Evolutionary conservation across 2,888 invertebrate species (phyloP).

Genomic region (Trachelus tabidus): DNA sequence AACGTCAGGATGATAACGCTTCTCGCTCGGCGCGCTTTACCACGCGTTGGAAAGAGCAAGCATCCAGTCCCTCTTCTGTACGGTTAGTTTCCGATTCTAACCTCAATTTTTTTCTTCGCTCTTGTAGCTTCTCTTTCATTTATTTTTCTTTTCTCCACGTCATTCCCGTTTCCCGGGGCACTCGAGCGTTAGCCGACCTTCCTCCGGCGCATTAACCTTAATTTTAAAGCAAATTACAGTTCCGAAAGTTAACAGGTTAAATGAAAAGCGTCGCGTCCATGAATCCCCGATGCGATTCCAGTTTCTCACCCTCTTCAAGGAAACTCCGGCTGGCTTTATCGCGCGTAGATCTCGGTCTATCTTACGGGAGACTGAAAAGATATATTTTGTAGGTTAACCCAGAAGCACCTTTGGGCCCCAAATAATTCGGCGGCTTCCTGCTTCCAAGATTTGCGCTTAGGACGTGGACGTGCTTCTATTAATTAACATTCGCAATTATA

Average conservation of each 20-base stretch:
- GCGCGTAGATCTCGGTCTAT: not conserved
- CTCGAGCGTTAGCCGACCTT: not conserved
- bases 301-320: not conserved
- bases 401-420: not conserved
- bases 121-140: not conserved
- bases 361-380: not conserved
- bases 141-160: not conserved
- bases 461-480: not conserved
- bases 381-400: not conserved
- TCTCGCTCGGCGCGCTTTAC: not conserved
- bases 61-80: not conserved
- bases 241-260: not conserved
- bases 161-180: not conserved
- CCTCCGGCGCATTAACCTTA: not conserved
- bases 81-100: not conserved
- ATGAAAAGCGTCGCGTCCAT: not conserved
- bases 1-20: constrained; percentile 23
- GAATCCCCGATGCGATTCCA: not conserved
- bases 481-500: not conserved
- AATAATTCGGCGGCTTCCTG: not conserved
- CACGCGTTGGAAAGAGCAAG: not conserved
- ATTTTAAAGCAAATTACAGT: not conserved
- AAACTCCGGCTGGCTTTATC: not conserved
- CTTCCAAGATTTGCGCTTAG: not conserved
- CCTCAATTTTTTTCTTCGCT: not conserved